Evolutionary conservation across 2,113 vertebrate species (phyloP), one percentile per base, ranked within the genome.

Genomic region (Aramus guarauna): DNA sequence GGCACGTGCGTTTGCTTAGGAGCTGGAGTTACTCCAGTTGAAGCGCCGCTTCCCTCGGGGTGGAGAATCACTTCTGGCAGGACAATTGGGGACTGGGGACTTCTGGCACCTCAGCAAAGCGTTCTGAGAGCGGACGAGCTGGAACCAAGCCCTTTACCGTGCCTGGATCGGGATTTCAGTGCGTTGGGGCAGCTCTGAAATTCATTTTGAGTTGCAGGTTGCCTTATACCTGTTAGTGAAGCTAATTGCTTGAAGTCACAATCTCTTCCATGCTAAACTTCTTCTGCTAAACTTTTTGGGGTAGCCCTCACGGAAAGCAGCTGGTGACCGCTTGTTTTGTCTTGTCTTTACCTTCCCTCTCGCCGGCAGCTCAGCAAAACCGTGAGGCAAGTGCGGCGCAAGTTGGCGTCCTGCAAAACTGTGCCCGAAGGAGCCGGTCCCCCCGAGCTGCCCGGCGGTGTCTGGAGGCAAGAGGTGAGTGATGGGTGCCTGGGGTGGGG

Each of bases 371-470:
- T 98, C 9, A 97, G 97, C 85, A 98, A 97, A 92, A 98, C 97
- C 12, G 75, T 98, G 97, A 98, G 96, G 94, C 98, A 98, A 85
- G 99, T 98, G 27, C 97, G 99, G 95, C 96, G 71, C 84, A 97
- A 96, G 93, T 98, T 99, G 97, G 99, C 99, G 0, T 98, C 98
- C 34, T 96, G 98, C 97, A 98, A 96, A 94, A 98, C 97, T 16
- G 60, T 90, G n/a, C 60, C 75, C n/a, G 95, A 77, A 12, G 89
- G 88, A 64, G 92, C 97, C 11, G 90, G 85, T 24, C 15, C 67
- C 9, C 93, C 97, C 12, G 91, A 96, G 11, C 97, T 98, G 89
- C 98, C 98, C 3, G 85, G 96, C 1, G 96, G 94, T 6, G 3
- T 52, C 84, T 98, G 96, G 96, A 96, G 32, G 34, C 95, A 66